Base-by-base conservation (phyloP, 2,113 vertebrate genomes). In the Henicopernis longicauda region DNA sequence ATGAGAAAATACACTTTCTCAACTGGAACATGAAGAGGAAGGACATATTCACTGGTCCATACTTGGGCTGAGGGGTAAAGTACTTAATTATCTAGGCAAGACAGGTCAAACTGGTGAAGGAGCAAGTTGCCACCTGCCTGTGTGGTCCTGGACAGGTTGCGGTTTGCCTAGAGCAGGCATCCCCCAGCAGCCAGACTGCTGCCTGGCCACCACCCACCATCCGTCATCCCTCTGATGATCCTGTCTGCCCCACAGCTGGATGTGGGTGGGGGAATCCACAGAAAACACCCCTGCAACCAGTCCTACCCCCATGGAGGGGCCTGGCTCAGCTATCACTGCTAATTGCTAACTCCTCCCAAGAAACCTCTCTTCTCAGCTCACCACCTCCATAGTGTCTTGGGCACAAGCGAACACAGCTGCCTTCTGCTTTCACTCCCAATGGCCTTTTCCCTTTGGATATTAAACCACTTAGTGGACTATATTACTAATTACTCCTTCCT, bases 31-130 rank as follows among this genome's bases (percentile, higher is more conserved):
- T 20, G 17, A 77, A 70, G 47, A 82, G 6, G 54, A 91, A 73
- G 59, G 36, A 67, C 29, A n/a, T 63, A 32, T 23, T 70, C 27
- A 20, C 6, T 0, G 0, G 9, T 54, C 16, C 3, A 1, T 54
- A 29, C 21, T 74, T 61, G n/a, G 25, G 16, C 17, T 71, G 65
- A 83, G n/a, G 27, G 27, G 5, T 40, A 16, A 50, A 58, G 32
- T 21, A 38, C 13, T 70, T 49, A 86, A 70, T 70, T 63, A 38
- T 25, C 72, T 62, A 21, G 18, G 21, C 26, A 89, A 62, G 90
- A 44, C 19, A 88, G 58, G 42, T 42, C 54, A 90, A 34, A 72
- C 10, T 65, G 20, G 17, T 42, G 72, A 66, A 83, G n/a, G 29
- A 74, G 13, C 0, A 0, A 86, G 71, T 54, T 50, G 45, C 10